Conservation (phyloP, 1,140 invertebrate genomes). For the Drosophila mauritiana region DNA sequence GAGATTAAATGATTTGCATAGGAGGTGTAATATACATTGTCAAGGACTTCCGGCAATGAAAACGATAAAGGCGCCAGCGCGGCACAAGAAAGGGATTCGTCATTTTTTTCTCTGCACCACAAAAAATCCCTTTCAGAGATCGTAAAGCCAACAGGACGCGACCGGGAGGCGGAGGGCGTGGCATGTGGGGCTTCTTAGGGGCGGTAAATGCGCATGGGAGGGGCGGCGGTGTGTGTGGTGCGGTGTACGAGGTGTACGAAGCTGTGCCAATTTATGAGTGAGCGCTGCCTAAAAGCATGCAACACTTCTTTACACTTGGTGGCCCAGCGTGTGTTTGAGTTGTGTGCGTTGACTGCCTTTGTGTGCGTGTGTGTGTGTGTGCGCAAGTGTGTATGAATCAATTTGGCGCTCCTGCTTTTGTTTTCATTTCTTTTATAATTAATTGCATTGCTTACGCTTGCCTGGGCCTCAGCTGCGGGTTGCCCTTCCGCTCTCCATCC, state of each 20-base stretch:
- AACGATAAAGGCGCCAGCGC: too few relatives aligned
- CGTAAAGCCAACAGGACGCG: slow-evolving; percentile 25
- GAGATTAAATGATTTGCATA: too few relatives aligned
- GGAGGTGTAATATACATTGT: too few relatives aligned
- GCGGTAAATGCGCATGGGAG: not conserved
- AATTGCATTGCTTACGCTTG: slow-evolving; percentile 79
- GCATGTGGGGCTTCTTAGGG: not conserved
- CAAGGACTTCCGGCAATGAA: too few relatives aligned
- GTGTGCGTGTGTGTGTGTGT: slow-evolving; percentile 13
- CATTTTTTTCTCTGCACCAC: slow-evolving; percentile 8
- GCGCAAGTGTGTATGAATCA: slow-evolving; percentile 51
- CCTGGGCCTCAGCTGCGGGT: slow-evolving; percentile 53
- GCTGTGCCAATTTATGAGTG: slow-evolving; percentile 71
- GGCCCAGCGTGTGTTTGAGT: slow-evolving; percentile 14
- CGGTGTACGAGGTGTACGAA: not conserved
- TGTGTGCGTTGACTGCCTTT: not conserved
- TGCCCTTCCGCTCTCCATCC: not conserved
- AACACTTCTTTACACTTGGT: slow-evolving; percentile 66
- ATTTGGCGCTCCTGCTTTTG: slow-evolving; percentile 74
- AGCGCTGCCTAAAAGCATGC: slow-evolving; percentile 71
- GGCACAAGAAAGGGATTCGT: too few relatives aligned
- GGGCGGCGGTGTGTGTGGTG: too few relatives aligned
- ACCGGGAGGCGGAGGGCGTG: not conserved
- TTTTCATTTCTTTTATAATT: slow-evolving; percentile 80
- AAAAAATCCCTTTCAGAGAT: slow-evolving; percentile 26